These are phyloP conservation scores for Boulengeromyrus knoepffleri DNA, from an alignment of 2,113 vertebrate species.

Conservation along the genomic window DNA sequence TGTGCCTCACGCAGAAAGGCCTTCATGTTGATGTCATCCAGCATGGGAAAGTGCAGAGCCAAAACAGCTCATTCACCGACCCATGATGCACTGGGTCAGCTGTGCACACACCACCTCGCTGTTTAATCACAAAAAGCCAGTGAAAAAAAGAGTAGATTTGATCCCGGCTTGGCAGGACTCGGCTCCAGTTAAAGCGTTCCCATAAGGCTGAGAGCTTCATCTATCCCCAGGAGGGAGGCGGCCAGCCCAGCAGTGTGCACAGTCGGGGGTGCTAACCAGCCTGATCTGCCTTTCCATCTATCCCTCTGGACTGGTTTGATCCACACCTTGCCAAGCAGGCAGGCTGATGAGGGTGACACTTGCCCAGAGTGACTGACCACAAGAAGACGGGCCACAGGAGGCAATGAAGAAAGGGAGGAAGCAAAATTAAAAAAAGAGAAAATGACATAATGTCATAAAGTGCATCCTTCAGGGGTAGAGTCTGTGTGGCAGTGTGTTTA, in stretches of 20 bases:
- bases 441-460: conserved; percentile 1
- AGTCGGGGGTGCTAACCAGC: not conserved
- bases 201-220: not conserved
- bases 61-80: not conserved
- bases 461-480: not conserved
- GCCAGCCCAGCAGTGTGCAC: not conserved
- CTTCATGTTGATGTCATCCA: not conserved
- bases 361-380: not conserved
- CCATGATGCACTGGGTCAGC: conserved; percentile 4
- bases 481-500: not conserved
- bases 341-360: conserved; percentile 29
- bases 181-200: not conserved
- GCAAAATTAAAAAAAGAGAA: not conserved
- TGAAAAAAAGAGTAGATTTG: not conserved
- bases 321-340: conserved; percentile 23
- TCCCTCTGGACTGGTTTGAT: not conserved
- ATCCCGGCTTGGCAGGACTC: not conserved
- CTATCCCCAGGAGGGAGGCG: not conserved
- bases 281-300: not conserved
- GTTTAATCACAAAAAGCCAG: not conserved
- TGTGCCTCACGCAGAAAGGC: not conserved
- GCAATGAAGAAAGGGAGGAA: not conserved
- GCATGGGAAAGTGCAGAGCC: not conserved
- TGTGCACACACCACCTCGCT: not conserved
- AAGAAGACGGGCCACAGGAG: conserved; percentile 27